These are phyloP conservation scores for Junonia oenone DNA, from an alignment of 2,888 invertebrate genomes.

Conservation along the genomic window DNA sequence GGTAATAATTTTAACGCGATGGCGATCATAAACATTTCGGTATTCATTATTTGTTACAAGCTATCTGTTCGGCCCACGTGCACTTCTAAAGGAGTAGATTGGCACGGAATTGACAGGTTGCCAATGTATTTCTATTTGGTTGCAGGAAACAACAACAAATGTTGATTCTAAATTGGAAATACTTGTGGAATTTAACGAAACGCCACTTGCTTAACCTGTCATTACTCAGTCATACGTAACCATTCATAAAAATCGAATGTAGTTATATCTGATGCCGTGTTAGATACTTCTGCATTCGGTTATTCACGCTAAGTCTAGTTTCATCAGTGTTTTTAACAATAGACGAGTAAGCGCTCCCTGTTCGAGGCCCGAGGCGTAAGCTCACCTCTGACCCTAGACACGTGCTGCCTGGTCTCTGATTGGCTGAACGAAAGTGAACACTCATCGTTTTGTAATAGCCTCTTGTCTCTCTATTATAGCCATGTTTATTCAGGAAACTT, in stretches of 20 bases:
- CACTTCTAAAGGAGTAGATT: conserved; percentile 16
- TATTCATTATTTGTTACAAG: conserved; percentile 25
- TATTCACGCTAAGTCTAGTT: conserved; percentile 29
- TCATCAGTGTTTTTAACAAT: conserved; percentile 50
- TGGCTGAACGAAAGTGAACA: conserved; percentile 57
- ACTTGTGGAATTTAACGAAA: not conserved
- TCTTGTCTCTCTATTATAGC: conserved; percentile 29
- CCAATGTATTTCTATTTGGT: conserved; percentile 8
- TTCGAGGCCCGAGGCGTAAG: conserved; percentile 46
- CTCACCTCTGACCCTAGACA: conserved; percentile 64
- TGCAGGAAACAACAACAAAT: conserved; percentile 6
- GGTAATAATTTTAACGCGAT: conserved; percentile 19
- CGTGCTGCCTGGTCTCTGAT: conserved; percentile 66
- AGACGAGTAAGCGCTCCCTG: conserved; percentile 45
- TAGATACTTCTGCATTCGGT: conserved; percentile 6
- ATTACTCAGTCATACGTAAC: not conserved
- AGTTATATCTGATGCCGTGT: not conserved
- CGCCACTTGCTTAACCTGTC: not conserved
- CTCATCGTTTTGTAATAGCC: conserved; percentile 57
- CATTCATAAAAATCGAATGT: conserved; percentile 4
- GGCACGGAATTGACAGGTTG: conserved; percentile 26
- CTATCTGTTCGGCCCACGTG: conserved; percentile 25
- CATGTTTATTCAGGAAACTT: conserved; percentile 22
- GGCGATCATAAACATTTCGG: conserved; percentile 22
- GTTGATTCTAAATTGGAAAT: not conserved